These are phyloP conservation scores for Isoperla grammatica DNA, from an alignment of 2,888 invertebrate species.

Conservation along the genomic window DNA sequence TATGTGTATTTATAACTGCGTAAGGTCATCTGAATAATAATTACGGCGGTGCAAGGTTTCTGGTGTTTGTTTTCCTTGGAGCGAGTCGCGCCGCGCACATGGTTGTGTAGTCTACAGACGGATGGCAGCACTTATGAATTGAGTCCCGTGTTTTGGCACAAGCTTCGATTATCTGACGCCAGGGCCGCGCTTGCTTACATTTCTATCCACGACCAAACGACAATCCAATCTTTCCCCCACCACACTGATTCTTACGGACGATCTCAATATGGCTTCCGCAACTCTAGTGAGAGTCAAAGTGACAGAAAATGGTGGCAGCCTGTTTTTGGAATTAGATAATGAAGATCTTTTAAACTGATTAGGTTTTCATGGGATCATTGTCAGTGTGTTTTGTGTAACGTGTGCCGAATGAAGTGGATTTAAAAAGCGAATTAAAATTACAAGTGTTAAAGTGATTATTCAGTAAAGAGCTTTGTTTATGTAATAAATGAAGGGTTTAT, in stretches of 20 bases:
- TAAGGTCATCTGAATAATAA: not conserved
- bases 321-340: conserved; percentile 7
- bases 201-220: not conserved
- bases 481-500: not conserved
- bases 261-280: conserved; percentile 29
- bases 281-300: conserved; percentile 14
- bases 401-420: not conserved
- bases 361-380: not conserved
- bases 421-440: not conserved
- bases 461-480: no score
- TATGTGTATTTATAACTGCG: no score
- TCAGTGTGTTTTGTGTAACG: not conserved
- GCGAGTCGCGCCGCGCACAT: not conserved
- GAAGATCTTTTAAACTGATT: not conserved
- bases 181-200: conserved; percentile 11
- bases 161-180: conserved; percentile 19
- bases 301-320: conserved; percentile 24
- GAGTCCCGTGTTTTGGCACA: conserved; percentile 22
- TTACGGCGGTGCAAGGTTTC: not conserved
- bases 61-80: not conserved
- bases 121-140: not conserved
- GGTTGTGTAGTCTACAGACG: no score
- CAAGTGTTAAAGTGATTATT: no score
- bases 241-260: conserved; percentile 7
- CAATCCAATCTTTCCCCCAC: conserved; percentile 4